Evolutionary conservation across 2,888 invertebrate species (phyloP).

Genomic region (Tethea ocularis): DNA sequence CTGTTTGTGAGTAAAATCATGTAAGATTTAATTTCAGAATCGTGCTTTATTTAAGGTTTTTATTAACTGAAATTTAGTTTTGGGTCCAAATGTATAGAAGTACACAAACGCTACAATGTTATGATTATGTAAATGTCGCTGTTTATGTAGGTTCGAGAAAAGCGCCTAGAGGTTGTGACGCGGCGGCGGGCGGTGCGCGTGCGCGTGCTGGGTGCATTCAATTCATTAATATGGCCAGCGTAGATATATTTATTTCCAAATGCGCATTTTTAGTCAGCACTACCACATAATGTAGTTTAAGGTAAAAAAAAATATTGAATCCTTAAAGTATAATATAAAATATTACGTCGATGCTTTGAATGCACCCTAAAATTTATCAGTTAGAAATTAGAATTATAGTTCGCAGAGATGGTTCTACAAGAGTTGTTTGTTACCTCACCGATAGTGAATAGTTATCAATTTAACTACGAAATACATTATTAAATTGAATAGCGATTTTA

Average conservation of each 20-base stretch:
- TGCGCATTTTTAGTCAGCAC: neutral
- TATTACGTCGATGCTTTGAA: conserved; percentile 46
- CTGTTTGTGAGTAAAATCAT: neutral
- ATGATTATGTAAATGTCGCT: conserved; percentile 14
- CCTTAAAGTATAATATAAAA: neutral
- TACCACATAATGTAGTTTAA: neutral
- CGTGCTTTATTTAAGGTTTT: conserved; percentile 1
- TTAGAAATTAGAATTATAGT: conserved; percentile 72
- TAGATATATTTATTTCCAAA: neutral
- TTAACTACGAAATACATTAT: conserved; percentile 78
- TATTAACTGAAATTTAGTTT: conserved; percentile 27
- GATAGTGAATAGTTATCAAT: conserved; percentile 80
- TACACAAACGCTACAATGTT: conserved; percentile 16
- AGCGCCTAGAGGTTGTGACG: conserved; percentile 40
- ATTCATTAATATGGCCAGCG: conserved; percentile 24
- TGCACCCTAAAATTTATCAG: conserved; percentile 64
- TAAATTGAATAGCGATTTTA: conserved; percentile 41
- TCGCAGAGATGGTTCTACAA: conserved; percentile 71
- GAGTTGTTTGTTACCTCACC: conserved; percentile 83
- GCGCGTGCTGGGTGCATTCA: conserved; percentile 51
- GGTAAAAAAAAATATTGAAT: too few species aligned
- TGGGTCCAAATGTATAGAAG: conserved; percentile 43
- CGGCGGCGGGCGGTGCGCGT: conserved; percentile 42
- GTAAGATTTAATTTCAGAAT: neutral
- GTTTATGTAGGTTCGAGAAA: conserved; percentile 21